Percentiles rank a stretch among this genome's conserved stretches.
Conservation (phyloP, 2,888 invertebrate genomes). For the Macaria notata region DNA sequence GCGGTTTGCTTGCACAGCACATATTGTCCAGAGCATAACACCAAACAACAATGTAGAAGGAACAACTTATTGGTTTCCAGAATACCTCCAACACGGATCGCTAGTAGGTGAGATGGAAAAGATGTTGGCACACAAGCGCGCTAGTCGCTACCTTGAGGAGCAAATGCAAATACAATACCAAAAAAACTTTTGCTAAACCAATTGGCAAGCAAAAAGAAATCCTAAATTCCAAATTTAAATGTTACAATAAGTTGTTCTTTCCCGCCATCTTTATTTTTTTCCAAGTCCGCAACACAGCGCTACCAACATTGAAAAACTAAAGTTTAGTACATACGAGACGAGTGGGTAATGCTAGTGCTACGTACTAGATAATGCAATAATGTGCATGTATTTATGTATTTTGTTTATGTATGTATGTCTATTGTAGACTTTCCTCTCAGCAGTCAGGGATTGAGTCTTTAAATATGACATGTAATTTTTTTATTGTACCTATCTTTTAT, state of each 20-base stretch:
- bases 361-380: slow-evolving; percentile 20
- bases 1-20: slow-evolving; percentile 1
- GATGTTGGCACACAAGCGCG: slow-evolving; percentile 23
- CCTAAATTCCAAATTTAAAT: slow-evolving; percentile 19
- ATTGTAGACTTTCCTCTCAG: slow-evolving; percentile 18
- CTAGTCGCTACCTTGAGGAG: slow-evolving; percentile 19
- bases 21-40: slow-evolving; percentile 35
- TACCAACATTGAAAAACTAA: slow-evolving; percentile 37
- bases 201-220: slow-evolving; percentile 10
- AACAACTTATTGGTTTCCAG: slow-evolving; percentile 35
- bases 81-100: slow-evolving; percentile 26
- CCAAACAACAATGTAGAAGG: slow-evolving; percentile 31
- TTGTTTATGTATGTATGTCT: slow-evolving; percentile 24
- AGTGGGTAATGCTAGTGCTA: slow-evolving; percentile 36
- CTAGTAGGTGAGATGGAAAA: slow-evolving; percentile 27
- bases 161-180: slow-evolving; percentile 20
- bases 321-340: slow-evolving; percentile 28
- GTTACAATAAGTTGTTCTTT: slow-evolving; percentile 52
- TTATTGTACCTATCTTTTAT: not conserved
- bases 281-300: slow-evolving; percentile 60
- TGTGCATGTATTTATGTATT: slow-evolving; percentile 29
- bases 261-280: slow-evolving; percentile 44
- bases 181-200: slow-evolving; percentile 19
- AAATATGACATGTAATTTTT: no score
- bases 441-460: no score